phyloP scores from a whole-genome alignment of 2,888 invertebrate species.

The Drosophila nigricruria region DNA sequence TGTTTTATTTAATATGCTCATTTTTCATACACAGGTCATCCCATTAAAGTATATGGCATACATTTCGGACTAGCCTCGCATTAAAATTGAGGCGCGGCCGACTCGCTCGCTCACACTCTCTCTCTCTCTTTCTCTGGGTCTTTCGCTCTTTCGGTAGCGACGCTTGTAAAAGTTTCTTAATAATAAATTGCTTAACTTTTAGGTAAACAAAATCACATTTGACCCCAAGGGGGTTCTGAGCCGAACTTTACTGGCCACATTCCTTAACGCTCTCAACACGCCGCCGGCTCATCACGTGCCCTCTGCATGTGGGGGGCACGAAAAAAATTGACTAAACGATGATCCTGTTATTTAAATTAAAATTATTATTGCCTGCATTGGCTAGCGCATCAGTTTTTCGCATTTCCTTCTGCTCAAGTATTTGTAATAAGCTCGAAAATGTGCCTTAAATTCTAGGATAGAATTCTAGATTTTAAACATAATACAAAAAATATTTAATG shows the following conservation, averaged over 20 bases:
- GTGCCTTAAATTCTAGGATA: background rate
- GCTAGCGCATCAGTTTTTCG: conserved; percentile 4
- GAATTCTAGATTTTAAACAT: background rate
- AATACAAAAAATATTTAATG: background rate
- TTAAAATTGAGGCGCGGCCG: conserved; percentile 34
- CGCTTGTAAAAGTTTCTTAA: conserved; percentile 72
- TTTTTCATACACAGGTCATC: conserved; percentile 58
- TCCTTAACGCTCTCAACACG: conserved; percentile 50
- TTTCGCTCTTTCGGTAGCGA: conserved; percentile 11
- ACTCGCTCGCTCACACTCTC: background rate
- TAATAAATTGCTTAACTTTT: conserved; percentile 79
- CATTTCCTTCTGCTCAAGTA: background rate
- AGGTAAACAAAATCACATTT: conserved; percentile 73
- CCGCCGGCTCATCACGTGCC: conserved; percentile 58
- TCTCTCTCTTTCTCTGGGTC: background rate
- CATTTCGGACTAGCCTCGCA: conserved; percentile 21
- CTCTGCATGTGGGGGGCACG: background rate
- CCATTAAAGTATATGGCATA: conserved; percentile 35
- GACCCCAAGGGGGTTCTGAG: conserved; percentile 12
- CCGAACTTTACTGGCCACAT: conserved; percentile 9
- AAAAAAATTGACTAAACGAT: conserved; percentile 31
- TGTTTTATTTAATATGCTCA: conserved; percentile 64
- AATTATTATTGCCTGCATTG: conserved; percentile 53
- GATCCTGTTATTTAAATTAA: conserved; percentile 56
- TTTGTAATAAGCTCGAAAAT: background rate